Percentiles rank a stretch among this genome's conserved stretches.
phyloP scores from a whole-genome alignment of 1,140 invertebrate species.

The Andrena cerasifolii region DNA sequence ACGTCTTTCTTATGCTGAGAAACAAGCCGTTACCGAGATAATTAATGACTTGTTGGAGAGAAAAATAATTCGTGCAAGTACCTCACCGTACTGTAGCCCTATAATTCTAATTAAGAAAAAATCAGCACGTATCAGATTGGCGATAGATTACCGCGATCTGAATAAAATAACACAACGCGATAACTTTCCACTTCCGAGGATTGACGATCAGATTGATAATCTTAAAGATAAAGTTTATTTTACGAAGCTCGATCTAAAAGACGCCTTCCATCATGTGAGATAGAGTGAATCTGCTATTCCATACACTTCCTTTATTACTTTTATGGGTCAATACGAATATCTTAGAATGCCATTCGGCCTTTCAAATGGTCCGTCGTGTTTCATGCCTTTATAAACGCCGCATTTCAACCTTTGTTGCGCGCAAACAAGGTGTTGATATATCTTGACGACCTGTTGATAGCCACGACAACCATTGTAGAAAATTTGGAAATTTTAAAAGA shows the following conservation, averaged over 20 bases:
- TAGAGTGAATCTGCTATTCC: not conserved
- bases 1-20: not conserved
- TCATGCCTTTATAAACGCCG: not conserved
- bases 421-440: constrained; percentile 11
- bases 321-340: constrained; percentile 10
- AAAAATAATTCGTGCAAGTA: not conserved
- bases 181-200: not conserved
- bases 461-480: constrained; percentile 2
- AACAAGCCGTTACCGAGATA: not conserved
- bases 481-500: constrained; percentile 2
- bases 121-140: not conserved
- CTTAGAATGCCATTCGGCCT: not conserved
- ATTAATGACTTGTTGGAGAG: not conserved
- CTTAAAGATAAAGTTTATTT: not conserved
- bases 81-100: not conserved
- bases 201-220: not conserved
- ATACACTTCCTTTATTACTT: constrained; percentile 1
- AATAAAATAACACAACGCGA: not conserved
- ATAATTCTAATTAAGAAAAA: not conserved
- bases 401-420: not conserved
- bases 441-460: constrained; percentile 24
- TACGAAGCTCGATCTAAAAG: not conserved
- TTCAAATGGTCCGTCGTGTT: not conserved
- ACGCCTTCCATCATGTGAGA: not conserved
- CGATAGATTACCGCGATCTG: not conserved